Base-by-base conservation (phyloP, 1,140 invertebrate species). In the Hyles euphorbiae region DNA sequence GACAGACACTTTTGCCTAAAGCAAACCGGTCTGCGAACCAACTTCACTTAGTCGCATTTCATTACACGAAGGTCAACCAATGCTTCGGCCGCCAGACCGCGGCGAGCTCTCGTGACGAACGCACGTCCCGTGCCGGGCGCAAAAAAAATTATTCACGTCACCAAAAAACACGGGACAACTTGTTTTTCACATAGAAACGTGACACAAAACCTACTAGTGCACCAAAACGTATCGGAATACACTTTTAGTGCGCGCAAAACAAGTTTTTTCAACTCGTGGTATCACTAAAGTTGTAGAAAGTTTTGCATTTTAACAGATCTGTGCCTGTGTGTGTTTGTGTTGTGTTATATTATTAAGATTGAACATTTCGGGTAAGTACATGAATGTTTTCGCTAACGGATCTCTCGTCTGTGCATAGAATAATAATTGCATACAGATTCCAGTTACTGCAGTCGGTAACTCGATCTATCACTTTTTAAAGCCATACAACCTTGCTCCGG, bases 61-160 rank as follows among this genome's bases (percentile, higher is more conserved):
- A 82, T 79, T 79, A 74, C 49, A 47, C 73, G 80, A 83, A 83
- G 80, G 76, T 78, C 78, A 81, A 65, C 58, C 60, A 34, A 57
- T 47, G 58, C 56, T 40, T 40, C 55, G 63, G 53, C 56, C 56
- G 56, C 58, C 53, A 60, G 49, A 58, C 48, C 58, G 60, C 51
- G 55, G 61, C 70, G 51, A 59, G 50, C 64, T 10, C 3, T 47
- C 43, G 60, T 34, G 9, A 34, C 6, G 67, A 40, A 3, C 61
- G 68, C 57, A 67, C 75, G 79, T 63, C 33, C 43, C 48, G 12
- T 12, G 60, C 52, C 33, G 34, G 54, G 56, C 11, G 12, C 47
- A 9, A 53, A 50, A 52, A 58, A 61, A 71, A 74, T 72, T 70
- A 74, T 72, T 72, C 71, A 74, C 70, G 67, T 68, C 59, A 60